Evolutionary conservation across 2,797 vertebrate species (phyloP), one percentile per base, ranked within the genome.

Genomic region (Hapalemur alaotrensis): DNA sequence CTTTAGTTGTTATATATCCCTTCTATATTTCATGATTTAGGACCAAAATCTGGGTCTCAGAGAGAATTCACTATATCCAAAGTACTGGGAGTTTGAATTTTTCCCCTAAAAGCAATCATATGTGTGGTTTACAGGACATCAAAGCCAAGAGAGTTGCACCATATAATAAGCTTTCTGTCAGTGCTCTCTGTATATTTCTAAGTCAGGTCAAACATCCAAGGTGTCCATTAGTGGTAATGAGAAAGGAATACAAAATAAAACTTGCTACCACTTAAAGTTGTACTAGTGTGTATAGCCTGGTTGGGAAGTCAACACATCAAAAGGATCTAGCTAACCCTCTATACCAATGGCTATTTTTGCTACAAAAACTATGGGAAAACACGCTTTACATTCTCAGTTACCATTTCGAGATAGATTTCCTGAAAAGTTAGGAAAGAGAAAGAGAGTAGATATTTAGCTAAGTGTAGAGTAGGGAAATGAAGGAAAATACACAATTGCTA

Each of bases 241-340:
- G 90, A 93, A 89, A 93, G 73, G 67, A 91, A 91, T 38, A 86
- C 73, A 84, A 85, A 95, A 95, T 92, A 93, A 95, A 95, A 92
- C 41, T 92, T 81, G 43, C 81, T 93, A 61, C 73, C 72, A 95
- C 78, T 97, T 92, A 80, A 80, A 92, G 48, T 28, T 90, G 70
- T 63, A 23, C 38, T 38, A 78, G 46, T 22, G 1, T 65, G 5
- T 32, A 73, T 4, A 89, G 30, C 23, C 50, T 70, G 12, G 20
- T 41, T 50, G 67, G 67, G 25, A 82, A 79, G 52, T 92, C 69
- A 70, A 73, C 7, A 76, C 88, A 89, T 93, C 90, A 93, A 93
- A 95, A 92, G 84, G 18, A 72, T 83, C 78, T 32, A 30, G 46
- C 50, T 86, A 59, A 83, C 38, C 72, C 7, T 35, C 48, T 54